Evolutionary conservation across 2,113 vertebrate genomes (phyloP), one percentile per base, ranked within the genome.

Genomic region (Ameiurus melas): DNA sequence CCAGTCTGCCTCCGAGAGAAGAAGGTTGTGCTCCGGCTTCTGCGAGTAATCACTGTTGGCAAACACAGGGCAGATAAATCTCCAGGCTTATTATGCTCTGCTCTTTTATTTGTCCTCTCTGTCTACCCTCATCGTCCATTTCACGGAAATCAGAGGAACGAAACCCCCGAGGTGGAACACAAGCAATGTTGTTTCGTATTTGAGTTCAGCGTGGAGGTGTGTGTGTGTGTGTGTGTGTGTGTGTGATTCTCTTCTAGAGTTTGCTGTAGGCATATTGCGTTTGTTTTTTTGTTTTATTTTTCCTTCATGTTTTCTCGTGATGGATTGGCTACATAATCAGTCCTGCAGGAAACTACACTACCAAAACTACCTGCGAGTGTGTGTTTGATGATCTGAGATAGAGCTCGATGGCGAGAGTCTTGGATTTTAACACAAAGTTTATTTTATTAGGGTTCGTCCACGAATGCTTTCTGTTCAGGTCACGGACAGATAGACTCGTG

Each of bases 81-180:
- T 75, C 36, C 20, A 12, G 36, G 10, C 71, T 4, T 22, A 75
- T 75, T 75, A 22, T 20, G 43, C 43, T 33, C 25, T n/a, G 47
- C 25, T 71, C 62, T 58, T 33, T 51, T 68, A 68, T 84, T 68
- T 20, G n/a, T 58, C 20, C 20, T 58, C 30, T 39, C n/a, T 25
- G 66, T 53, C 68, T 73, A 14, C 16, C 3, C 47, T 53, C 47
- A 1, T 70, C 51, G 12, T 51, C 33, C 53, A 14, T 39, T 73
- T 71, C 25, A n/a, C 36, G 10, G 20, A 85, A 77, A n/a, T 58
- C n/a, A 33, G 68, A 85, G 84, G 19, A 85, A 36, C 57, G n/a
- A 85, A 55, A n/a, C 4, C 55, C 55, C 70, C 12, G 17, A 25
- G 60, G 70, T 58, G 68, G 84, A 60, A 47, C 73, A 73, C 20